phyloP scores from a whole-genome alignment of 2,113 vertebrate genomes.

The Gallinago media region DNA sequence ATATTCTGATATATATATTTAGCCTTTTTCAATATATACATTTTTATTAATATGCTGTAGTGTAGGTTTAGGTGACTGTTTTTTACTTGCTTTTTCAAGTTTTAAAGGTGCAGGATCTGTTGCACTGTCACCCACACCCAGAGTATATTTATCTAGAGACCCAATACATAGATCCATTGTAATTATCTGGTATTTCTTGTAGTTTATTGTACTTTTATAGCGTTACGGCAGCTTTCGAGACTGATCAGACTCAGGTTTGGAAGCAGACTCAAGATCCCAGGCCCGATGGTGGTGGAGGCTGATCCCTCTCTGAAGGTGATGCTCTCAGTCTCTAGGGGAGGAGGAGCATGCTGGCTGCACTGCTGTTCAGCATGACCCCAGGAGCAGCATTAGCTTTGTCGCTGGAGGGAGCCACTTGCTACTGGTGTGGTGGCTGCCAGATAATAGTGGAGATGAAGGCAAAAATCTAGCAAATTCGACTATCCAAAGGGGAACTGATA shows the following conservation, averaged over 20 bases:
- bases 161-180: background rate
- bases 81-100: constrained; percentile 72
- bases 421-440: background rate
- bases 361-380: background rate
- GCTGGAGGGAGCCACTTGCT: background rate
- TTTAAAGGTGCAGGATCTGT: constrained; percentile 86
- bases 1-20: constrained; percentile 57
- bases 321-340: background rate
- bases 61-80: constrained; percentile 56
- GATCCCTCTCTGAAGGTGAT: constrained; percentile 34
- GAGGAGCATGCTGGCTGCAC: constrained; percentile 15
- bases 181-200: background rate
- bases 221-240: background rate
- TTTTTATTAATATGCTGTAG: constrained; percentile 27
- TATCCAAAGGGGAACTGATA: constrained; percentile 45
- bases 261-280: constrained; percentile 19
- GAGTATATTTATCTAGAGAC: background rate
- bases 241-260: constrained; percentile 33
- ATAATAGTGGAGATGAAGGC: background rate
- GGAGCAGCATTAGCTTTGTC: constrained; percentile 11
- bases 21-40: constrained; percentile 37
- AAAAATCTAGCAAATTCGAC: background rate
- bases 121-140: background rate
- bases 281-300: background rate
- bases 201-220: background rate